These are phyloP conservation scores for Mylabris phalerata DNA, from an alignment of 1,140 invertebrate species.

Conservation along the genomic window DNA sequence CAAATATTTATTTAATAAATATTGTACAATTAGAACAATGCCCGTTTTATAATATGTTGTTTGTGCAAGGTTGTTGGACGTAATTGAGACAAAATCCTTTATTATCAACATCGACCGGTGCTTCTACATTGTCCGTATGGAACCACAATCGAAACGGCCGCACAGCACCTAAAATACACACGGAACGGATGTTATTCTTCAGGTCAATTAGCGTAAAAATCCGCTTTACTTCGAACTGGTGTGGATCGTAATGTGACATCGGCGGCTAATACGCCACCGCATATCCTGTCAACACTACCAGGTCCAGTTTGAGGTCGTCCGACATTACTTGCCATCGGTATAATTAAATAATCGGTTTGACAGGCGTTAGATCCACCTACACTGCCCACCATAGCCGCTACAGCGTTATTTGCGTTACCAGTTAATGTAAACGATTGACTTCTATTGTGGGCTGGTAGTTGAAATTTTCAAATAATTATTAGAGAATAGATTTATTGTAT, in stretches of 20 bases:
- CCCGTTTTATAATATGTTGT: conserved; percentile 32
- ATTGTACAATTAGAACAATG: background rate
- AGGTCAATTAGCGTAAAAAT: background rate
- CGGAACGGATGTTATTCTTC: background rate
- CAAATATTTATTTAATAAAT: background rate
- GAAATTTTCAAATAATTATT: background rate
- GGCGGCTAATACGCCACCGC: conserved; percentile 62
- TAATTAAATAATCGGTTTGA: conserved; percentile 67
- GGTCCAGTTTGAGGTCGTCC: conserved; percentile 50
- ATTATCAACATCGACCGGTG: conserved; percentile 64
- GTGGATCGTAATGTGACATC: conserved; percentile 52
- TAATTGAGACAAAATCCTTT: conserved; percentile 76
- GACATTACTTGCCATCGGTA: conserved; percentile 65
- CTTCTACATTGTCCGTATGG: conserved; percentile 68
- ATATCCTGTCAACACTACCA: conserved; percentile 62
- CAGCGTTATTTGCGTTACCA: conserved; percentile 60
- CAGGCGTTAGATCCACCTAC: conserved; percentile 53
- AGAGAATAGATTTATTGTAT: background rate
- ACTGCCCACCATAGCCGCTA: conserved; percentile 59
- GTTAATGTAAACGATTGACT: conserved; percentile 63
- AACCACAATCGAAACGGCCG: conserved; percentile 72
- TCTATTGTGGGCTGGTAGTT: conserved; percentile 42
- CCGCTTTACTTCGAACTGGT: conserved; percentile 54
- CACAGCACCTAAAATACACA: conserved; percentile 56
- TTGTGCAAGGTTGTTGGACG: conserved; percentile 76